Conservation (phyloP, 1,140 invertebrate genomes). For the Procambarus clarkii region DNA sequence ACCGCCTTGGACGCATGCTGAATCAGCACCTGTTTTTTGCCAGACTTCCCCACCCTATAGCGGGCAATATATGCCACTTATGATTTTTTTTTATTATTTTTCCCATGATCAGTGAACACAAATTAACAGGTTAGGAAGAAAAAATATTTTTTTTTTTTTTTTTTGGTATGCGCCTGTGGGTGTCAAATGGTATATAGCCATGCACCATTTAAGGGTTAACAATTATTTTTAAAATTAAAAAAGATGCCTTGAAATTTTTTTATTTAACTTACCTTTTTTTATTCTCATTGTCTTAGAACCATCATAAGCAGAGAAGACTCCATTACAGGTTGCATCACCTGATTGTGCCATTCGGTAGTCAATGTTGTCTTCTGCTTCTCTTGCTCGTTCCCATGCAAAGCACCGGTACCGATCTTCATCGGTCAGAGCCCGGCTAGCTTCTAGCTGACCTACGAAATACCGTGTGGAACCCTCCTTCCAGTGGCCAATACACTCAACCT, state of each 20-base stretch:
- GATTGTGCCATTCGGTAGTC: conserved; percentile 74
- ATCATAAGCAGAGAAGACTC: conserved; percentile 74
- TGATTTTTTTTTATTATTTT: too few relatives aligned
- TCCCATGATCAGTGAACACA: too few relatives aligned
- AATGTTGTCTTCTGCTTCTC: conserved; percentile 25
- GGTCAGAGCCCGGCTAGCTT: conserved; percentile 60
- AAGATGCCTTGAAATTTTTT: background rate
- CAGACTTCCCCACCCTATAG: too few relatives aligned
- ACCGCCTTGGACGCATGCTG: too few relatives aligned
- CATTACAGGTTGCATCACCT: conserved; percentile 75
- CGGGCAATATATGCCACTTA: too few relatives aligned
- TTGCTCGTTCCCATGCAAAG: conserved; percentile 86
- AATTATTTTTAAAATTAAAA: too few relatives aligned
- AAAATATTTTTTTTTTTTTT: too few relatives aligned
- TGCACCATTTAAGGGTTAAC: too few relatives aligned
- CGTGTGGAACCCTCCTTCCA: conserved; percentile 93
- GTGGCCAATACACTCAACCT: conserved; percentile 88
- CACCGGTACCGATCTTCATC: conserved; percentile 94
- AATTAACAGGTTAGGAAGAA: too few relatives aligned
- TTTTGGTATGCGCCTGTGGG: too few relatives aligned
- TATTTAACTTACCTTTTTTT: conserved; percentile 54
- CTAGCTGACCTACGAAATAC: conserved; percentile 82
- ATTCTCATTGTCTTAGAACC: conserved; percentile 72
- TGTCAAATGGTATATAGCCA: too few relatives aligned
- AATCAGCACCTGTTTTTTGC: too few relatives aligned